Evolutionary conservation across 2,113 vertebrate genomes (phyloP).

Genomic region (Abramis brama): DNA sequence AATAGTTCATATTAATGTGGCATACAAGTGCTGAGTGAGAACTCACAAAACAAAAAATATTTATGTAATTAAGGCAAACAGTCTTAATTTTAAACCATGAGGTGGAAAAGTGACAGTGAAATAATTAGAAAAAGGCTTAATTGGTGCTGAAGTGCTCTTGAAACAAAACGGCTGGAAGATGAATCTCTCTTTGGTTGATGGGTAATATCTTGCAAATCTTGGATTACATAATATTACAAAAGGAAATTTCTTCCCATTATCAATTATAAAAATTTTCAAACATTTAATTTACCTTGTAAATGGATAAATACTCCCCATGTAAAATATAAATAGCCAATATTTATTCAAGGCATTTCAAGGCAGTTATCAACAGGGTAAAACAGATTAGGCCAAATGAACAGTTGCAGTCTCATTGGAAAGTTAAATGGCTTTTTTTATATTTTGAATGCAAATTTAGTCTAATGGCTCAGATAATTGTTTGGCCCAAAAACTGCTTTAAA

Average conservation of each 20-base stretch:
- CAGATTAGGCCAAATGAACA: neutral
- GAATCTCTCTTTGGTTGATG: constrained; percentile 6
- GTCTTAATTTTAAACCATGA: neutral
- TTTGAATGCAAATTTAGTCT: neutral
- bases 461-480: neutral
- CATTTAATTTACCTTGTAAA: constrained; percentile 2
- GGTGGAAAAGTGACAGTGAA: neutral
- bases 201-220: neutral
- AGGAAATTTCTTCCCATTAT: neutral
- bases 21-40: neutral
- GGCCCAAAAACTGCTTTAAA: constrained; percentile 4
- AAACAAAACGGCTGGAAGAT: neutral
- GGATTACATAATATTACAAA: neutral
- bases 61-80: neutral
- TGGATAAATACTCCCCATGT: constrained; percentile 9
- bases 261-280: neutral
- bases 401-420: neutral
- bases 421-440: neutral
- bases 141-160: constrained; percentile 20
- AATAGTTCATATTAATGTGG: neutral
- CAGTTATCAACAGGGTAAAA: neutral
- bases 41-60: neutral
- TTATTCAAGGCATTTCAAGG: neutral
- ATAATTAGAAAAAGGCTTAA: neutral
- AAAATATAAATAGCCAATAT: constrained; percentile 29